phyloP scores from a whole-genome alignment of 2,797 vertebrate species.

The Coregonus ussuriensis region DNA sequence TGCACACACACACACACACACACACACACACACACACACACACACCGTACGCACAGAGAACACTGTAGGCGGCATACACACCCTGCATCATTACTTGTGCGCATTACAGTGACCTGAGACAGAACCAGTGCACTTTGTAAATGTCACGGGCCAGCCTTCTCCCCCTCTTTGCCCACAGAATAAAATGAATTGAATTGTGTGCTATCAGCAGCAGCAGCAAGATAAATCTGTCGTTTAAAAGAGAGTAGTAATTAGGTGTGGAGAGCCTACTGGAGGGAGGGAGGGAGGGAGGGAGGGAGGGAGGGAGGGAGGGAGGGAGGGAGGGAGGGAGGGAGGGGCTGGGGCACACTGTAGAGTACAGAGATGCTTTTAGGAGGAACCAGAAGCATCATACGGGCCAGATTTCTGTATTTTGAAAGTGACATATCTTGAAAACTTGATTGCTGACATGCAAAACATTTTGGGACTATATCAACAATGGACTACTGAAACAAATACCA shows the following conservation, averaged over 20 bases:
- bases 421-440: too few relatives aligned
- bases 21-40: not conserved
- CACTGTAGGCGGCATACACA: constrained; percentile 7
- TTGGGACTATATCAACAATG: too few relatives aligned
- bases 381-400: too few relatives aligned
- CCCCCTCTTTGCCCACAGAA: constrained; percentile 23
- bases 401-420: too few relatives aligned
- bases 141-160: constrained; percentile 44
- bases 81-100: constrained; percentile 48
- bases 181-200: constrained; percentile 60
- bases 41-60: not conserved
- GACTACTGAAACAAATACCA: too few relatives aligned
- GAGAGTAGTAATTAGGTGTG: constrained; percentile 52
- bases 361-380: not conserved
- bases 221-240: constrained; percentile 66
- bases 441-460: too few relatives aligned
- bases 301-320: constrained; percentile 38
- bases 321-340: constrained; percentile 23
- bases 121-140: constrained; percentile 63
- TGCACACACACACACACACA: not conserved
- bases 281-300: constrained; percentile 22
- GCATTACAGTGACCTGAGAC: constrained; percentile 48
- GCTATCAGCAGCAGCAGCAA: constrained; percentile 55
- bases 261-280: constrained; percentile 28
- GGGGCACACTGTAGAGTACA: not conserved